These are phyloP conservation scores for Lissonota sp. DNA, from an alignment of 2,888 invertebrate species.

Conservation along the genomic window DNA sequence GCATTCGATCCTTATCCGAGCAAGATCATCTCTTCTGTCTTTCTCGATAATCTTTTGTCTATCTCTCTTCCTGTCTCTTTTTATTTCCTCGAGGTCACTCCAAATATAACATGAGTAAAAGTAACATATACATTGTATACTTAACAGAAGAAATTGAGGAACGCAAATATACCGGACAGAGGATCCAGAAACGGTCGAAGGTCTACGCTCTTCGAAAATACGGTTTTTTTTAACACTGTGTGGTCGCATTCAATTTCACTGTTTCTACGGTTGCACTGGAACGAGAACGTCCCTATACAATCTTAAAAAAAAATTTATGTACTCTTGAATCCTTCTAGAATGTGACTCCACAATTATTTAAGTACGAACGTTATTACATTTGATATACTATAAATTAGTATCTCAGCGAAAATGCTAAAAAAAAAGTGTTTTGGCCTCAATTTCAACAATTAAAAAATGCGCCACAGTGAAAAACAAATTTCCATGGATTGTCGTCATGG, in stretches of 20 bases:
- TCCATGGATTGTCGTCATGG: too few species aligned
- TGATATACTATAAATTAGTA: too few species aligned
- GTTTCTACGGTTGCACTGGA: too few species aligned
- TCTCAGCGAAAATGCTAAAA: too few species aligned
- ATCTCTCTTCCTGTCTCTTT: background rate
- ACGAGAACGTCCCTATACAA: too few species aligned
- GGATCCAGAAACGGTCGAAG: slow-evolving; percentile 31
- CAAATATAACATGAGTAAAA: slow-evolving; percentile 28
- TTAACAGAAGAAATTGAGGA: slow-evolving; percentile 28
- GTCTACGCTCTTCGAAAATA: slow-evolving; percentile 16
- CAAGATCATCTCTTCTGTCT: slow-evolving; percentile 7
- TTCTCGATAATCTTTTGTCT: background rate
- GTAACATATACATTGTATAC: background rate
- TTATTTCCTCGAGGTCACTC: slow-evolving; percentile 28
- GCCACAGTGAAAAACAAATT: too few species aligned
- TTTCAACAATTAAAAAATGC: too few species aligned
- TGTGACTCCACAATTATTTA: too few species aligned
- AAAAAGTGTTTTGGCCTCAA: too few species aligned
- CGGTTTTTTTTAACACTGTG: slow-evolving; percentile 25
- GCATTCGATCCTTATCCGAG: slow-evolving; percentile 40
- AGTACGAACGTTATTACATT: too few species aligned
- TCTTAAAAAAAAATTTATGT: too few species aligned
- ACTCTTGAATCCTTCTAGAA: too few species aligned
- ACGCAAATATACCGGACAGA: slow-evolving; percentile 24
- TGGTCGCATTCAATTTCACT: background rate